Percentiles rank a stretch among this genome's conserved stretches.
phyloP scores from a whole-genome alignment of 2,888 invertebrate genomes.

The Halictus ligatus region DNA sequence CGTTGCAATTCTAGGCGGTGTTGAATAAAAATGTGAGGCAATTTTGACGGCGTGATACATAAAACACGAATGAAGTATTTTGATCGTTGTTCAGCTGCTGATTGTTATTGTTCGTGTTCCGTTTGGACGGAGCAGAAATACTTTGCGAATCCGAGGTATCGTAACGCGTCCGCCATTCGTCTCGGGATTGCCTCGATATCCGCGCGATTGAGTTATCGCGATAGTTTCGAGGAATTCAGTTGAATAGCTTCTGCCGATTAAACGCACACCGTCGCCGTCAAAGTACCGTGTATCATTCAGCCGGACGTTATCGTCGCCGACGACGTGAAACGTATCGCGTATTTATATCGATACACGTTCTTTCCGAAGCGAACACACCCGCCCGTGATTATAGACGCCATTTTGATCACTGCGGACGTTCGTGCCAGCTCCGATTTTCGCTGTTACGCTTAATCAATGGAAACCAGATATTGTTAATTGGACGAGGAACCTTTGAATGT shows the following conservation, averaged over 20 bases:
- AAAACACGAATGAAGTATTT: background rate
- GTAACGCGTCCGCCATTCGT: background rate
- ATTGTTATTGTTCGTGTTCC: background rate
- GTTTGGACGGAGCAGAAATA: background rate
- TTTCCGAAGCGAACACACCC: background rate
- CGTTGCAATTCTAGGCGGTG: no score
- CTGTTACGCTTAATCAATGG: background rate
- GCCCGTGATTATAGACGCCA: background rate
- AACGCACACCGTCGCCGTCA: constrained; percentile 30
- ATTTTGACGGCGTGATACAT: no score
- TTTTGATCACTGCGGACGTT: background rate
- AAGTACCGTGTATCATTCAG: constrained; percentile 21
- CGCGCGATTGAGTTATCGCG: constrained; percentile 36
- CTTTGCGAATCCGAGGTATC: background rate
- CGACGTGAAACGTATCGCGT: constrained; percentile 32
- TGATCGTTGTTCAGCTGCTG: background rate
- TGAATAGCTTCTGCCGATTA: constrained; percentile 41
- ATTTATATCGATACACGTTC: constrained; percentile 28
- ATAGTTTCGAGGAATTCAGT: constrained; percentile 44
- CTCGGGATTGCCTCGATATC: constrained; percentile 24
- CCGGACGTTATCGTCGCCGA: constrained; percentile 13
- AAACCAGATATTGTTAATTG: background rate
- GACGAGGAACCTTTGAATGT: no score
- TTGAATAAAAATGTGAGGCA: no score
- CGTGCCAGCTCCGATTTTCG: background rate